phyloP scores from a whole-genome alignment of 2,113 vertebrate species.

The Mormoops blainvillei region DNA sequence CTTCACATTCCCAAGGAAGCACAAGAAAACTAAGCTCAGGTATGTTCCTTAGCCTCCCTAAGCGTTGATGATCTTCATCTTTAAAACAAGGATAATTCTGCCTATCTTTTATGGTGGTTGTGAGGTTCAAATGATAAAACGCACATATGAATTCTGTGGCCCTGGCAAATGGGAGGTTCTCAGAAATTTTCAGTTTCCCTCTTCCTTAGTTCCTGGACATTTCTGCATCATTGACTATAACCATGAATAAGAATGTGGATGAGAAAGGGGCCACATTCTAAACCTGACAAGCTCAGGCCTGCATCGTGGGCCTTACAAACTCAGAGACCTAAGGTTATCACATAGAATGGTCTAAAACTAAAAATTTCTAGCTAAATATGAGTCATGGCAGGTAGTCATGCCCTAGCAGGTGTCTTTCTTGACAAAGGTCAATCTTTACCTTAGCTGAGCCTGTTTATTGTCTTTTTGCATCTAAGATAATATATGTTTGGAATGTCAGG shows the following conservation, averaged over 20 bases:
- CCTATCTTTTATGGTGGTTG: background rate
- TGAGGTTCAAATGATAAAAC: conserved; percentile 18
- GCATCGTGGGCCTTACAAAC: background rate
- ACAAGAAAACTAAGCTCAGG: background rate
- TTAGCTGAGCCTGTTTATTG: background rate
- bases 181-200: background rate
- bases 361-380: background rate
- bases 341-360: background rate
- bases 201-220: background rate
- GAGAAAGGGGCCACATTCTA: background rate
- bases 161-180: background rate
- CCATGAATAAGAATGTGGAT: background rate
- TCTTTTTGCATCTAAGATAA: background rate
- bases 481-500: background rate
- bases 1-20: conserved; percentile 6
- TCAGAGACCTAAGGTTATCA: background rate
- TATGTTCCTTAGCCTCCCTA: background rate
- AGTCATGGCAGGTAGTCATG: background rate
- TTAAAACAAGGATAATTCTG: background rate
- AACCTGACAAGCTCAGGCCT: background rate
- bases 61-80: conserved; percentile 8
- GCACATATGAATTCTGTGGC: background rate
- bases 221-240: background rate
- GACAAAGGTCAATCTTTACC: background rate
- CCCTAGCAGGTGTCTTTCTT: background rate